Base-by-base conservation (phyloP, 2,797 vertebrate genomes). In the Artibeus jamaicensis region DNA sequence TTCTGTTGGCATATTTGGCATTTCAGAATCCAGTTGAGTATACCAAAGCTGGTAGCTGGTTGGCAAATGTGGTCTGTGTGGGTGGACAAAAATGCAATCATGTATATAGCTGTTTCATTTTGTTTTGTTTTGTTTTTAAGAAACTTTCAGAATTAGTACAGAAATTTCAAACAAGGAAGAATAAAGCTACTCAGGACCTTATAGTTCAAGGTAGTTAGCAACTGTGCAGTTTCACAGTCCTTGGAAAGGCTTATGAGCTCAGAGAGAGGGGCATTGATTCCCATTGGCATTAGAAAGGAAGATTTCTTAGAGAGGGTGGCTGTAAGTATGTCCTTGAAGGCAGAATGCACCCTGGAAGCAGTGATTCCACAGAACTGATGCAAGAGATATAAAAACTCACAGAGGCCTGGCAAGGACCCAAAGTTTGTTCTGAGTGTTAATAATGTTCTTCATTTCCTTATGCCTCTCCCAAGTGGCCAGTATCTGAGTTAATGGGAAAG, bases 121-220 rank as follows among this genome's bases (percentile, higher is more conserved):
- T 29, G 57, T 59, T 95, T 90, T 77, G 39, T 86, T 93, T 91
- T 78, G 12, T n/a, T 83, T 96, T 78, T 62, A n/a, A 62, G 71
- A 89, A 77, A 39, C 37, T 91, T 94, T 70, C 79, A 65, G 48
- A 92, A 57, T 57, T 87, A 70, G 74, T 42, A 2, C 48, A 15
- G 7, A 55, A 62, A 50, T 78, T 81, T 37, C 71, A 86, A 91
- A 74, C 34, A 62, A 85, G 73, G 65, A 73, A 59, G 34, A 19
- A 67, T 37, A 11, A 73, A 57, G 67, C 42, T 46, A 67, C 46
- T n/a, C 24, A 82, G 37, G 24, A 57, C 48, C 68, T 81, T 29
- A 12, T 50, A 32, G 65, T 22, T 68, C 24, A 79, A 76, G 19
- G 44, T 59, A n/a, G 22, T 68, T 91, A 85, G 62, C 34, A 62